These are phyloP conservation scores for Montifringilla adamsi DNA, from an alignment of 2,113 vertebrate species.

Conservation along the genomic window DNA sequence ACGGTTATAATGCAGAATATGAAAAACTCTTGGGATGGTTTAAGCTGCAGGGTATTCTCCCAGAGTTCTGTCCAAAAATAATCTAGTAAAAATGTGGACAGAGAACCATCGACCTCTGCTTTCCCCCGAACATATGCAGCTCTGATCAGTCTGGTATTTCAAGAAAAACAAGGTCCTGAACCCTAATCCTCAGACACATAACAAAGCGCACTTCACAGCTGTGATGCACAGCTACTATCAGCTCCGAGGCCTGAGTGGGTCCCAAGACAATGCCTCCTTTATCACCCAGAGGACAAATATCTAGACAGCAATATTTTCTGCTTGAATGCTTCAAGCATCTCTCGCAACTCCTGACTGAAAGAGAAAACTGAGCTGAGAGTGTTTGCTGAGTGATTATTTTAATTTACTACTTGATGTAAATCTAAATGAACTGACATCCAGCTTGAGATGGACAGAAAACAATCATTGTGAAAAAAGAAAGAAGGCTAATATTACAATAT, in stretches of 20 bases:
- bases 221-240: constrained; percentile 83
- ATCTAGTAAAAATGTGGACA: constrained; percentile 85
- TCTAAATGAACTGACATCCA: constrained; percentile 96
- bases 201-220: constrained; percentile 92
- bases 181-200: constrained; percentile 90
- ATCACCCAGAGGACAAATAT: constrained; percentile 94
- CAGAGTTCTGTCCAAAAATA: constrained; percentile 86
- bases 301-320: constrained; percentile 95
- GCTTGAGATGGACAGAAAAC: constrained; percentile 87
- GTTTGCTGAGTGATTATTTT: constrained; percentile 96
- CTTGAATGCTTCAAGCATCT: constrained; percentile 85
- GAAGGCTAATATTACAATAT: constrained; percentile 67
- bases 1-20: constrained; percentile 60
- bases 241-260: constrained; percentile 86
- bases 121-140: constrained; percentile 83
- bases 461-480: constrained; percentile 74
- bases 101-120: constrained; percentile 83
- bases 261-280: constrained; percentile 91
- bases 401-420: constrained; percentile 97
- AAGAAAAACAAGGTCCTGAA: constrained; percentile 92
- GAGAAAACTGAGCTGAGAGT: constrained; percentile 83
- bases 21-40: constrained; percentile 76
- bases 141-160: constrained; percentile 89
- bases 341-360: constrained; percentile 81
- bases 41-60: constrained; percentile 82